phyloP scores from a whole-genome alignment of 2,113 vertebrate genomes.

The Lathamus discolor region DNA sequence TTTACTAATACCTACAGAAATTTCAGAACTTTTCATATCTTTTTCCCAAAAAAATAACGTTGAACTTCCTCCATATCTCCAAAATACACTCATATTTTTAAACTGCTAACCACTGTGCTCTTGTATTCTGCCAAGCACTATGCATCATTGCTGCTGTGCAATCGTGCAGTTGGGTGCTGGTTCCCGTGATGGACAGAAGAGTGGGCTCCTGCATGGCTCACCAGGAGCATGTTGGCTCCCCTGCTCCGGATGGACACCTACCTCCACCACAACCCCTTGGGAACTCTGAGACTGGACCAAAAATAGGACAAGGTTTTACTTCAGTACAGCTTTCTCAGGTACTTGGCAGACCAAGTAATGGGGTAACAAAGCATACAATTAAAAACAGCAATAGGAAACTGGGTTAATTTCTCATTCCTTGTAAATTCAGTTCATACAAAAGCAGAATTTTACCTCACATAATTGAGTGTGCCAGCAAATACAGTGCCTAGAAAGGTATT shows the following conservation, averaged over 20 bases:
- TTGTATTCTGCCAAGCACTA: background rate
- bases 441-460: background rate
- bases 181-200: accelerated
- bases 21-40: background rate
- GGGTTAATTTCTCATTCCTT: background rate
- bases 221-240: background rate
- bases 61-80: background rate
- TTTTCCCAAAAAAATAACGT: background rate
- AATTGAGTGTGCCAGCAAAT: background rate
- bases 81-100: background rate
- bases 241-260: background rate
- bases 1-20: background rate
- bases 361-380: background rate
- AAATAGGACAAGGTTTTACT: background rate
- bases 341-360: background rate
- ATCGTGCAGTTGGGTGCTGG: no score
- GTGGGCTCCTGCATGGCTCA: accelerated
- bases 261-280: background rate
- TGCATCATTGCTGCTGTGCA: background rate
- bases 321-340: background rate
- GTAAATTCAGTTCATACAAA: background rate
- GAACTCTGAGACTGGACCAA: background rate
- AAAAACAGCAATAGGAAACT: background rate
- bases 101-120: background rate
- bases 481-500: background rate